These are phyloP conservation scores for Xylocopa sonorina DNA, from an alignment of 1,140 invertebrate genomes.

Conservation along the genomic window DNA sequence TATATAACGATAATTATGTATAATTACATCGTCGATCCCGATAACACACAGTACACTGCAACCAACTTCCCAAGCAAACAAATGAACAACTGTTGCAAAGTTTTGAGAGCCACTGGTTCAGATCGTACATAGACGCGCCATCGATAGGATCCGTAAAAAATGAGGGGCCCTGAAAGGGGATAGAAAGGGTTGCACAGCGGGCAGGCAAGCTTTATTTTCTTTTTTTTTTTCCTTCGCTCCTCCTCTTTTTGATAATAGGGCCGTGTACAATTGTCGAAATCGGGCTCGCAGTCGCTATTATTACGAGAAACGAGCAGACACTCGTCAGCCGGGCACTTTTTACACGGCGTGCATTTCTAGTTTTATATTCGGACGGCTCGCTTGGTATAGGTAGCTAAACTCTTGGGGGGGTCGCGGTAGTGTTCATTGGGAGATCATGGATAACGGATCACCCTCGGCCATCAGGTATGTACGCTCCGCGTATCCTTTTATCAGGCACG, in stretches of 20 bases:
- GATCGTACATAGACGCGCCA: constrained; percentile 7
- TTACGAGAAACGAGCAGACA: background rate
- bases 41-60: too few relatives aligned
- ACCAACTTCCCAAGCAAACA: too few relatives aligned
- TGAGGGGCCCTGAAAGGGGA: background rate
- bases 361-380: constrained; percentile 20
- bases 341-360: constrained; percentile 39
- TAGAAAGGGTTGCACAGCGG: constrained; percentile 8
- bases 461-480: constrained; percentile 14
- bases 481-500: constrained; percentile 24
- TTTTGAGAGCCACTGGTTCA: background rate
- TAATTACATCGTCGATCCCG: too few relatives aligned
- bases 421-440: constrained; percentile 33
- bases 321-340: background rate
- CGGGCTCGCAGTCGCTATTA: background rate
- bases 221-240: too few relatives aligned
- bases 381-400: background rate
- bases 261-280: background rate
- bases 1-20: too few relatives aligned
- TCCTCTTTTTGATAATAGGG: constrained; percentile 7
- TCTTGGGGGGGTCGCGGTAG: constrained; percentile 19
- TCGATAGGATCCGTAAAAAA: constrained; percentile 17
- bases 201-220: too few relatives aligned
- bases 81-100: too few relatives aligned
- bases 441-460: constrained; percentile 17